These are phyloP conservation scores for Galerucella pusilla DNA, from an alignment of 2,888 invertebrate genomes.

Conservation along the genomic window DNA sequence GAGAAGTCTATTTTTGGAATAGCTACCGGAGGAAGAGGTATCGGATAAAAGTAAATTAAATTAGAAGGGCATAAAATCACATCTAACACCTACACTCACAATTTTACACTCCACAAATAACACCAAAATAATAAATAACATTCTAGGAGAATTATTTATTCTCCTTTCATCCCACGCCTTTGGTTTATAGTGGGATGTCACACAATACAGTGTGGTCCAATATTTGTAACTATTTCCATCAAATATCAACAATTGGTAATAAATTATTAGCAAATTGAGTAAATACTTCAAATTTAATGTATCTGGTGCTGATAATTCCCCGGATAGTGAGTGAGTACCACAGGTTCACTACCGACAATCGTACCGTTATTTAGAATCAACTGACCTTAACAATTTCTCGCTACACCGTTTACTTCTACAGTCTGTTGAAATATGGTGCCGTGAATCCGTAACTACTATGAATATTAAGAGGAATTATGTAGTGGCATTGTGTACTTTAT, in stretches of 20 bases:
- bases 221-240: not conserved
- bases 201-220: not conserved
- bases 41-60: no score
- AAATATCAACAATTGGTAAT: not conserved
- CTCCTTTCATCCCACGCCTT: no score
- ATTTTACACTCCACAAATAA: no score
- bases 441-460: conserved; percentile 39
- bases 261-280: not conserved
- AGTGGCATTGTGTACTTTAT: conserved; percentile 50
- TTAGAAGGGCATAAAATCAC: no score
- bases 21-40: no score
- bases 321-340: not conserved
- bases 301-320: not conserved
- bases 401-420: not conserved
- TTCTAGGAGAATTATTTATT: no score
- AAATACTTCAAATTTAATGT: not conserved
- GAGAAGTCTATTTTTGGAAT: no score
- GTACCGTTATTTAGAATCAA: conserved; percentile 27
- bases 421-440: conserved; percentile 19
- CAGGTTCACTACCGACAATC: conserved; percentile 6
- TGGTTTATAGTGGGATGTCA: not conserved
- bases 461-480: conserved; percentile 49
- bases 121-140: no score
- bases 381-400: conserved; percentile 22
- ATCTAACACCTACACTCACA: no score